phyloP scores from a whole-genome alignment of 2,113 vertebrate species.

The Syngnathus typhle region DNA sequence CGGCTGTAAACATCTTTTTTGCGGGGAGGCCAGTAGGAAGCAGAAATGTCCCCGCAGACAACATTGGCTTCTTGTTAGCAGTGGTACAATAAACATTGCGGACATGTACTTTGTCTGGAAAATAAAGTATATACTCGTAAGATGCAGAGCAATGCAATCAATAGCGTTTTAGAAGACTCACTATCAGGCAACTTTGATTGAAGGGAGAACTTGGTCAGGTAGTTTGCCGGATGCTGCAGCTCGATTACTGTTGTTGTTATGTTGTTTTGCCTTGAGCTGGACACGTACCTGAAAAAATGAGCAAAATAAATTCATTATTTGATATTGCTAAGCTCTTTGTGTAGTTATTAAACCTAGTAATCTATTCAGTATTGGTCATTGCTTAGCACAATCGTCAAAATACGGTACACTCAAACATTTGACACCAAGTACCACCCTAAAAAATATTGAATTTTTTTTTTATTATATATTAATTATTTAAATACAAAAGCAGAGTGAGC shows the following conservation, averaged over 20 bases:
- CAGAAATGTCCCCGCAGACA: background rate
- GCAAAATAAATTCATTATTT: background rate
- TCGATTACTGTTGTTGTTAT: constrained; percentile 82
- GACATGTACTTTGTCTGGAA: constrained; percentile 1
- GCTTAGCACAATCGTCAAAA: too few relatives aligned
- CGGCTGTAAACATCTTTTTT: background rate
- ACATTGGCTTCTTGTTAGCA: background rate
- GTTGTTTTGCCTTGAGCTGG: constrained; percentile 77
- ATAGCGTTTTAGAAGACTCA: constrained; percentile 53
- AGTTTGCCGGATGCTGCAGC: constrained; percentile 76
- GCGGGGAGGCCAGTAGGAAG: constrained; percentile 1
- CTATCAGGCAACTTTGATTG: constrained; percentile 73
- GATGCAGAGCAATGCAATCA: background rate
- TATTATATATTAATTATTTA: too few relatives aligned
- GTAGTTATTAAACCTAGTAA: too few relatives aligned
- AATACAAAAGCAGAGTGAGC: too few relatives aligned
- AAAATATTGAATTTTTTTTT: too few relatives aligned
- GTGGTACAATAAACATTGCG: constrained; percentile 4
- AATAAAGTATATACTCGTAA: too few relatives aligned
- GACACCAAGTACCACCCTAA: too few relatives aligned
- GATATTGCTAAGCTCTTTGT: background rate
- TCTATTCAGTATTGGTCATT: too few relatives aligned
- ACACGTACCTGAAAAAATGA: constrained; percentile 72
- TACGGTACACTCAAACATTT: too few relatives aligned
- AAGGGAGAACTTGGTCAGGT: constrained; percentile 82